Conservation (phyloP, 92 coral and sea anemone genomes). For the Epizoanthus fatuus region DNA sequence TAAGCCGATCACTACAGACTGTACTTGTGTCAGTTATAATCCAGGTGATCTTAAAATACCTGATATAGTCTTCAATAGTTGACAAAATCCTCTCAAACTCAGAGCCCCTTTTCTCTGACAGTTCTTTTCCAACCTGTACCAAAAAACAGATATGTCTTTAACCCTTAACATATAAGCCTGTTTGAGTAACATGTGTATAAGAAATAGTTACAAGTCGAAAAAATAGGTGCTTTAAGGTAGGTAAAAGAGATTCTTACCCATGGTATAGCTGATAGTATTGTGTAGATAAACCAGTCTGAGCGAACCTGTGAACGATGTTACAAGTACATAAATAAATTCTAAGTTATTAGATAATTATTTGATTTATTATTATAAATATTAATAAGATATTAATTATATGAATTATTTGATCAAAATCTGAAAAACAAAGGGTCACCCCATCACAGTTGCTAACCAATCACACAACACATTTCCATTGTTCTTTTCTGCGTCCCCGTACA, state of each 20-base stretch:
- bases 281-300: conserved; percentile 97
- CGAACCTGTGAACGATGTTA: conserved; percentile 79
- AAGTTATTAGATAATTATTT: not conserved
- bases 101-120: conserved; percentile 85
- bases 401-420: too few species aligned
- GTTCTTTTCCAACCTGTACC: conserved; percentile 90
- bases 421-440: too few species aligned
- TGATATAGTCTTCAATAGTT: conserved; percentile 88
- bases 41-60: conserved; percentile 42
- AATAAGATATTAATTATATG: not conserved
- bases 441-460: too few species aligned
- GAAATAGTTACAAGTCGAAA: too few species aligned
- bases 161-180: not conserved
- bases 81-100: conserved; percentile 91
- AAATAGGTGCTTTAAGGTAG: too few species aligned
- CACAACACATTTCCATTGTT: too few species aligned
- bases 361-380: not conserved
- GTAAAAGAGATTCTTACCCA: conserved; percentile 78
- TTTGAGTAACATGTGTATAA: too few species aligned
- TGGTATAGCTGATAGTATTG: conserved; percentile 91
- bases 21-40: not conserved
- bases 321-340: not conserved
- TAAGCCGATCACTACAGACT: not conserved
- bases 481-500: too few species aligned
- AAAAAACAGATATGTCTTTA: not conserved